These are phyloP conservation scores for Tyria jacobaeae DNA, from an alignment of 2,888 invertebrate genomes.

Conservation along the genomic window DNA sequence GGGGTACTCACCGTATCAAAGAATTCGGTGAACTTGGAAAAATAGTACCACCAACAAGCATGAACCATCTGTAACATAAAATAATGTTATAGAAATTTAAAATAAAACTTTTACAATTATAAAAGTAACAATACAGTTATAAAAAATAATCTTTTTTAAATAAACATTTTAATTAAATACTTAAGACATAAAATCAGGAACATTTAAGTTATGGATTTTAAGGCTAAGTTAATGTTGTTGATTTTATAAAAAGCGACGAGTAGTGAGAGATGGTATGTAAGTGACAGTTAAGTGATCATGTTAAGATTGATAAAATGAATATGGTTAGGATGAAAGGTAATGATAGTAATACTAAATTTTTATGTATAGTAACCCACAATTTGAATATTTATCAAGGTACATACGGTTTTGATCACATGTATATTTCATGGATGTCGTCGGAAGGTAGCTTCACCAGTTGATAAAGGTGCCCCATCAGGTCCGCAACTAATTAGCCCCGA, in stretches of 20 bases:
- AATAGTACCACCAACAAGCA: constrained; percentile 98
- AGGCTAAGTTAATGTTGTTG: constrained; percentile 2
- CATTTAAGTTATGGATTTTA: constrained; percentile 3
- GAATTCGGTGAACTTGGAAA: constrained; percentile 98
- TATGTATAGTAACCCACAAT: neutral
- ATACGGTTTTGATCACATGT: too few relatives aligned
- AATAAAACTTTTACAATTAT: neutral
- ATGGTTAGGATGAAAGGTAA: neutral
- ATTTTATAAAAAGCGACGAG: constrained; percentile 8
- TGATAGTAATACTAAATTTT: neutral
- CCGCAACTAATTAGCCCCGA: too few relatives aligned
- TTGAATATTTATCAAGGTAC: too few relatives aligned
- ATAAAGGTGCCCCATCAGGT: too few relatives aligned
- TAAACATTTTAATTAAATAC: neutral
- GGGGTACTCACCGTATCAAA: constrained; percentile 94
- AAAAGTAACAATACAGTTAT: constrained; percentile 7
- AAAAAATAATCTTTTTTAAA: too few relatives aligned
- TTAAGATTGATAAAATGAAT: neutral
- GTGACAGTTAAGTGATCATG: constrained; percentile 2
- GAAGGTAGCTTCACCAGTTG: too few relatives aligned
- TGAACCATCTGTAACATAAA: constrained; percentile 93
- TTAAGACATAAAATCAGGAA: constrained; percentile 4
- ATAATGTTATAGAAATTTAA: constrained; percentile 9
- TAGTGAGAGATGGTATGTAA: constrained; percentile 5
- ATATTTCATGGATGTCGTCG: too few relatives aligned